Evolutionary conservation across 2,888 invertebrate genomes (phyloP), one percentile per base, ranked within the genome.

Genomic region (Andrena hattorfiana): DNA sequence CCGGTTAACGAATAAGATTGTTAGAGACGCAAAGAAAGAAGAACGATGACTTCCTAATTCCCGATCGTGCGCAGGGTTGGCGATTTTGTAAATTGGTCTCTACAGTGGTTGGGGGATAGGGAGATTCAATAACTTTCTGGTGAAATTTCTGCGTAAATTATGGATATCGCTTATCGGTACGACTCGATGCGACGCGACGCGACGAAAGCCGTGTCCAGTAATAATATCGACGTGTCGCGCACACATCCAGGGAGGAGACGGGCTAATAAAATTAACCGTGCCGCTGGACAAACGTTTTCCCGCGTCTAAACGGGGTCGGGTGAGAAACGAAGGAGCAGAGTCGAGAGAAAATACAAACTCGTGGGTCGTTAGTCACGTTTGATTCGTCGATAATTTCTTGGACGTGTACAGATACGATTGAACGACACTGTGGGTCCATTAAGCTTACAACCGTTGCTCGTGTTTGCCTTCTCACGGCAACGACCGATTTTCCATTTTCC

Each of bases 301-400:
- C 68, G 48, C 59, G 16, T 42, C 30, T 48, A 10, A 51, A 26
- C 20, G 59, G 35, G 66, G 62, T 28, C n/a, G 60, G 16, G 4
- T 10, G 30, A n/a, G 10, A n/a, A 67, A 30, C 23, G 49, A 30
- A 42, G 59, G 32, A 60, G 8, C 10, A 8, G 42, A 42, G n/a
- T 59, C 48, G 54, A 72, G 60, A 69, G 70, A 81, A 76, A 81
- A 78, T 78, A 69, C 66, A 49, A 66, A 73, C 23, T 78, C 68
- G 30, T 51, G 48, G 54, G 59, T 78, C 63, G 64, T 85, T 81
- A 85, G 89, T 89, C 87, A 85, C 80, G 86, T 85, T 81, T 74
- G 79, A 35, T 73, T 74, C 85, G 71, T 87, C 81, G 83, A 86
- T 77, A 64, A 35, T 49, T 87, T 63, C 66, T 68, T 20, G 23